Conservation (phyloP, 1,140 invertebrate species). For the Drosophila sucinea region DNA sequence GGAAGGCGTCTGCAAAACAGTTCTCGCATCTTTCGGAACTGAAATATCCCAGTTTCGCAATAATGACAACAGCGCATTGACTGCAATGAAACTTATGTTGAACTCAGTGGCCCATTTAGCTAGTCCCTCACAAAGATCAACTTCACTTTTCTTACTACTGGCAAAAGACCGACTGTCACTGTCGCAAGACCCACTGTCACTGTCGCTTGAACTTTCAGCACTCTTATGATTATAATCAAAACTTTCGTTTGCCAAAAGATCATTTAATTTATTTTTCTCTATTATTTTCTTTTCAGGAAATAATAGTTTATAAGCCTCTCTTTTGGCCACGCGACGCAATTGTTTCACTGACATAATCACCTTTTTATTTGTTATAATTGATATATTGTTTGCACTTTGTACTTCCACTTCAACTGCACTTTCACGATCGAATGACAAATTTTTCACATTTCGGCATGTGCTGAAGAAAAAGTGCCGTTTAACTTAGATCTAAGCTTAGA, state of each 20-base stretch:
- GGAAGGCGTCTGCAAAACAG: constrained; percentile 13
- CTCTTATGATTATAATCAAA: constrained; percentile 6
- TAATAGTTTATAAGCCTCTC: too few species aligned
- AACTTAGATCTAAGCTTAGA: too few species aligned
- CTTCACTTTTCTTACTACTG: constrained; percentile 4
- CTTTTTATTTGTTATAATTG: too few species aligned
- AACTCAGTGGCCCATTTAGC: constrained; percentile 18
- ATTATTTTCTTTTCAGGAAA: background rate
- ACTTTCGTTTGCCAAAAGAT: constrained; percentile 5
- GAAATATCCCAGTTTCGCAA: constrained; percentile 14
- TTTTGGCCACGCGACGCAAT: too few species aligned
- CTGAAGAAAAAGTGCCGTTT: too few species aligned
- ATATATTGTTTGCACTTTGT: too few species aligned
- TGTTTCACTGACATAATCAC: too few species aligned
- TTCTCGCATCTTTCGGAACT: constrained; percentile 15
- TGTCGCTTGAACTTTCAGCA: constrained; percentile 5
- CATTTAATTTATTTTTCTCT: constrained; percentile 1
- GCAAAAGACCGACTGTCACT: background rate
- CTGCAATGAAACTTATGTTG: constrained; percentile 12
- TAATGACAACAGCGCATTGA: constrained; percentile 16
- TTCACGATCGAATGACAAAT: too few species aligned
- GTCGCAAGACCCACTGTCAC: background rate
- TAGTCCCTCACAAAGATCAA: constrained; percentile 6
- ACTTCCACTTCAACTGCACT: too few species aligned
- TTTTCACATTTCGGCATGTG: too few species aligned